A percentile compares a stretch with the other conserved stretches of the same genome.
Conservation (phyloP, 2,888 invertebrate species). For the Therioaphis trifolii region DNA sequence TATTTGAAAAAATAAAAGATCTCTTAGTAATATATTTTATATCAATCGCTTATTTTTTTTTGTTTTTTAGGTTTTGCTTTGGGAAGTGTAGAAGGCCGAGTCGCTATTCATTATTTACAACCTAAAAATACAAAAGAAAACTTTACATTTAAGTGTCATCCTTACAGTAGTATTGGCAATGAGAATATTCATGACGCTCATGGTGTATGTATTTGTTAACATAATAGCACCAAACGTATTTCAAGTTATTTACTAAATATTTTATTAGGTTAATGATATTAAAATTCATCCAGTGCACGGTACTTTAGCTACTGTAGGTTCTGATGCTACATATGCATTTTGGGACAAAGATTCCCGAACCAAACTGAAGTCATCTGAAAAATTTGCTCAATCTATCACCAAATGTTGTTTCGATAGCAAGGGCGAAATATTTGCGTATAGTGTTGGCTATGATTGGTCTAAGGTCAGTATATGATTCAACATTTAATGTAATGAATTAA, state of each 20-base stretch:
- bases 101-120: slow-evolving; percentile 97
- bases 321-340: slow-evolving; percentile 97
- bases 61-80: slow-evolving; percentile 81
- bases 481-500: neutral
- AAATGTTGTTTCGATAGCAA: slow-evolving; percentile 93
- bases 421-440: slow-evolving; percentile 97
- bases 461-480: slow-evolving; percentile 74
- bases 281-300: slow-evolving; percentile 98
- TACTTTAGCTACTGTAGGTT: slow-evolving; percentile 96
- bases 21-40: neutral
- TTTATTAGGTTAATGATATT: slow-evolving; percentile 84
- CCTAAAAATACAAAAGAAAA: slow-evolving; percentile 96
- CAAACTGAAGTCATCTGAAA: slow-evolving; percentile 95
- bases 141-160: slow-evolving; percentile 99
- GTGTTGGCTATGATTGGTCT: slow-evolving; percentile 99
- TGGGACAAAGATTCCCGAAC: slow-evolving; percentile 99
- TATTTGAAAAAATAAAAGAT: neutral
- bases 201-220: slow-evolving; percentile 70
- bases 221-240: neutral
- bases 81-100: slow-evolving; percentile 96
- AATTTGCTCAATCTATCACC: slow-evolving; percentile 93
- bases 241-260: slow-evolving; percentile 28
- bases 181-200: slow-evolving; percentile 85
- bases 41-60: neutral
- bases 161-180: slow-evolving; percentile 79